A percentile compares a stretch with the other conserved stretches of the same genome.
Evolutionary conservation across 2,888 invertebrate species (phyloP).

Genomic region (Abrostola tripartita): DNA sequence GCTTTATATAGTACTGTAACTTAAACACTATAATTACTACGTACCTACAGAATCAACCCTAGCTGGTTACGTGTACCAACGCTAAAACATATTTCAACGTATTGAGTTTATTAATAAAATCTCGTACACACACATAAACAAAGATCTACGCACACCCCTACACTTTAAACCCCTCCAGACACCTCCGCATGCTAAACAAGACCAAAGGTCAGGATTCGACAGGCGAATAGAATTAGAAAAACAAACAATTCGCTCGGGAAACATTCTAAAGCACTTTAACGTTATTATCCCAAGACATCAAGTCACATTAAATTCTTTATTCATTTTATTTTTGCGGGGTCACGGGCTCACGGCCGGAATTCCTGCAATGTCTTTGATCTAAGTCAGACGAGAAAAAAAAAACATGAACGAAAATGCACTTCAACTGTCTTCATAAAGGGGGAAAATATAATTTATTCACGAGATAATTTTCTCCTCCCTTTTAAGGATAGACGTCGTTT

Average conservation of each 20-base stretch:
- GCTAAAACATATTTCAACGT: no score
- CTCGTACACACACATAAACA: background rate
- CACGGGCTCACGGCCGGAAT: conserved; percentile 77
- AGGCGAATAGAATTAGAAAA: conserved; percentile 78
- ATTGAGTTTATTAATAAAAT: background rate
- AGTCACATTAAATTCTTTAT: conserved; percentile 86
- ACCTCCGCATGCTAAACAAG: conserved; percentile 36
- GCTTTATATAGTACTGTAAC: no score
- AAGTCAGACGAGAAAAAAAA: conserved; percentile 79
- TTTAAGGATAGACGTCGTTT: conserved; percentile 79
- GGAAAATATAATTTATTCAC: conserved; percentile 88
- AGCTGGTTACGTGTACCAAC: no score
- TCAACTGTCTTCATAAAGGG: conserved; percentile 87
- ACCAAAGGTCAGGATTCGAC: conserved; percentile 66
- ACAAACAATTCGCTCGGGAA: conserved; percentile 78
- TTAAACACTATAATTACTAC: background rate
- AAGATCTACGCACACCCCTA: background rate
- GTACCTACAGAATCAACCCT: background rate
- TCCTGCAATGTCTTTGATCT: conserved; percentile 85
- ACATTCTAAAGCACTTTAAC: conserved; percentile 82
- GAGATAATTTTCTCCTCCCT: conserved; percentile 88
- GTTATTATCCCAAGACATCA: conserved; percentile 83
- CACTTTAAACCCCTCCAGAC: conserved; percentile 12
- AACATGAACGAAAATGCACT: conserved; percentile 86
- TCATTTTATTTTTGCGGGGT: conserved; percentile 84